These are phyloP conservation scores for Goniozus legneri DNA, from an alignment of 1,140 invertebrate species.

Conservation along the genomic window DNA sequence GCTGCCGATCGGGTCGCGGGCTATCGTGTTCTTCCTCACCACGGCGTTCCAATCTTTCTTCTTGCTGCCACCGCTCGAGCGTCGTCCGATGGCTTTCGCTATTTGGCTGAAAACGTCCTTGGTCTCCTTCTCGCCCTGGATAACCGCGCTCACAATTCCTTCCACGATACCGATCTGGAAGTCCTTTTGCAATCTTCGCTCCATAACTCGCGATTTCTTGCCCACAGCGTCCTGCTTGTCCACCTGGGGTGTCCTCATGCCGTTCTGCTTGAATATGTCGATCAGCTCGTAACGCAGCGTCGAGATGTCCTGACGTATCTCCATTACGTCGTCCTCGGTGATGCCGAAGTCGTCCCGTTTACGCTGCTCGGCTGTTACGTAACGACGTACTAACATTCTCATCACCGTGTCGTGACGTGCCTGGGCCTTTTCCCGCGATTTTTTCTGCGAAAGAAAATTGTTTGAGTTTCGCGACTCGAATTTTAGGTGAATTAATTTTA, in stretches of 20 bases:
- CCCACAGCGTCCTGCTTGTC: slow-evolving; percentile 64
- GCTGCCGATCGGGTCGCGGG: slow-evolving; percentile 74
- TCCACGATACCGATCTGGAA: slow-evolving; percentile 87
- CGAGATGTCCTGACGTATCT: slow-evolving; percentile 92
- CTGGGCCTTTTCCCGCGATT: slow-evolving; percentile 66
- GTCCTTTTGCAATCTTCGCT: slow-evolving; percentile 80
- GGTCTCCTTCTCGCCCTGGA: slow-evolving; percentile 63
- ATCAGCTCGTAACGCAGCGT: slow-evolving; percentile 82
- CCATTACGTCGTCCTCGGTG: slow-evolving; percentile 94
- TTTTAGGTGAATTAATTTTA: not conserved
- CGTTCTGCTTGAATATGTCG: slow-evolving; percentile 80
- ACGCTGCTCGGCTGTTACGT: slow-evolving; percentile 78
- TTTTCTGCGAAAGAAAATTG: slow-evolving; percentile 57
- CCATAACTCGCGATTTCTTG: slow-evolving; percentile 81
- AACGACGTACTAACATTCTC: slow-evolving; percentile 74
- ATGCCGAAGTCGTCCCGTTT: slow-evolving; percentile 81
- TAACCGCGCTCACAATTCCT: slow-evolving; percentile 71
- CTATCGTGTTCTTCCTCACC: slow-evolving; percentile 67
- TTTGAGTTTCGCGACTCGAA: not conserved
- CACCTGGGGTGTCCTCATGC: slow-evolving; percentile 73
- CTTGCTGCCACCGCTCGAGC: slow-evolving; percentile 57
- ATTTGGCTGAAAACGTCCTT: slow-evolving; percentile 80
- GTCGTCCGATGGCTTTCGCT: slow-evolving; percentile 69
- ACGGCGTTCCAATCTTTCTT: slow-evolving; percentile 83
- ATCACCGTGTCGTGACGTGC: slow-evolving; percentile 72